Evolutionary conservation across 2,113 vertebrate species (phyloP), one percentile per base, ranked within the genome.

Genomic region (Melanocharis versteri): DNA sequence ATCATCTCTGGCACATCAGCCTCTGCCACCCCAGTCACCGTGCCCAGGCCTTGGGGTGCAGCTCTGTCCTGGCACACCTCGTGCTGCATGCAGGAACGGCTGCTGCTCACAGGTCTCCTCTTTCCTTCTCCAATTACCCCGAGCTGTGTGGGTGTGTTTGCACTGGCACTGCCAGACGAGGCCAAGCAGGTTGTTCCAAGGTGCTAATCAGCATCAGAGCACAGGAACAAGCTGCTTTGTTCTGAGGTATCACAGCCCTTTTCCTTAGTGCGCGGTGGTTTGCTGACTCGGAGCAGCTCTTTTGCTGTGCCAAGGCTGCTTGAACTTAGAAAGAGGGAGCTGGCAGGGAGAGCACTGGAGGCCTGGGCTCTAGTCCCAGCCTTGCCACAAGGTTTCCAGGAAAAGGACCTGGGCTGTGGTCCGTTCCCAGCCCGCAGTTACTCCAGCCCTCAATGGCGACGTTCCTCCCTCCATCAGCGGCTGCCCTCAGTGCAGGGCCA

Each of bases 1-100:
- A 1, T 11, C 31, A 3, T 0, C 62, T 5, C n/a, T 39, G 20
- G 19, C 58, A 7, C n/a, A 35, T 15, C 2, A 7, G 3, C 9
- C 9, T 0, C 9, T 6, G 13, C 44, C 15, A 4, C 3, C 33
- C 18, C 0, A 0, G 48, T 5, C 64, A 9, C 6, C 1, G 0
- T 28, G 45, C 11, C 88, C 9, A 0, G 56, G 30, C 58, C n/a
- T 12, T 2, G 77, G 48, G 51, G 51, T 0, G 37, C 13, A 30
- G 17, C 58, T 31, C 45, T 4, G 33, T 4, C 1, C 60, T 2
- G 2, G 83, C n/a, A 91, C 93, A 51, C 6, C 48, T 18, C 0
- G 27, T 70, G 72, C 93, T 1, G 4, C 6, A 6, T 3, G 0
- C 39, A 31, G 37, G 76, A 65, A 4, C 2, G 1, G 44, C 54